Evolutionary conservation across 2,888 invertebrate genomes (phyloP), one percentile per base, ranked within the genome.

Genomic region (Thelaira solivaga): DNA sequence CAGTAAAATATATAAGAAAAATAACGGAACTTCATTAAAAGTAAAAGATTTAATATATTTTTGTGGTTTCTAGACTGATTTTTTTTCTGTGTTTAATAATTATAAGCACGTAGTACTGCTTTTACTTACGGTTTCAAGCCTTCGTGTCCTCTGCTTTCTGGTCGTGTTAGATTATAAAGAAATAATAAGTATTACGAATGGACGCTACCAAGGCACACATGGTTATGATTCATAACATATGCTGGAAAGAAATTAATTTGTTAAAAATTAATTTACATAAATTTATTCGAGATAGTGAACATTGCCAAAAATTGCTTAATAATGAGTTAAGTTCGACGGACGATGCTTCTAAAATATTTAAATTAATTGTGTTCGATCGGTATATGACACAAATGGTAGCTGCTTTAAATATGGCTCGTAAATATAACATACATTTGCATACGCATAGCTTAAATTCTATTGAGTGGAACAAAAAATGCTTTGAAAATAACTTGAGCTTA

Each of bases 371-470:
- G 1, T 82, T 80, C 24, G 80, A 82, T 36, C 62, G 74, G 0
- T 82, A 80, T 47, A 81, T 82, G 82, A 68, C 81, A 2, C 80
- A 81, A 34, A n/a, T 82, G 39, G 55, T 65, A 5, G 57, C 69
- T n/a, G 68, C 80, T 0, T 29, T 65, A 10, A 80, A 80, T 47
- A 61, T 80, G 53, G 79, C 80, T 0, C 76, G 82, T 2, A 81
- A 81, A 64, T 82, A 80, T 29, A 82, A 82, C 34, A 79, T 82
- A 4, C 72, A 80, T 6, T 43, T 82, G 13, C 71, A 82, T 47
- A 39, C 82, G 4, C 80, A 80, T 55, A 69, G 53, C 41, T 16
- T 81, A 2, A 49, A 81, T 24, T 80, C 76, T 6, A 22, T 81
- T 20, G 75, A 79, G 49, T 80, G 79, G 79, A 80, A 31, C 34